These are phyloP conservation scores for Neosilurus hyrtlii DNA, from an alignment of 2,797 vertebrate genomes.

Conservation along the genomic window DNA sequence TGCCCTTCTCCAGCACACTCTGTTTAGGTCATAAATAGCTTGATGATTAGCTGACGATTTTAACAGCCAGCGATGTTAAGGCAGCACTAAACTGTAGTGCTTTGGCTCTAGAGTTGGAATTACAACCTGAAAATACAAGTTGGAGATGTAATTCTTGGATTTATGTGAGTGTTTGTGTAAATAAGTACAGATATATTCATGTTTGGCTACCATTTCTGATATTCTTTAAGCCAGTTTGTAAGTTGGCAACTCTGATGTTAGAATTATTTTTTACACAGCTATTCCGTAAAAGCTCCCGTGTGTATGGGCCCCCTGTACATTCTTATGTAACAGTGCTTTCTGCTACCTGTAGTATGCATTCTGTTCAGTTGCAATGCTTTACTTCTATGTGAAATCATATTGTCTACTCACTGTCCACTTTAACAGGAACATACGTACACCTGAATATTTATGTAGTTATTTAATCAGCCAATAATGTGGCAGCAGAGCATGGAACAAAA, in stretches of 20 bases:
- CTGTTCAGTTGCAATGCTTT: slow-evolving; percentile 30
- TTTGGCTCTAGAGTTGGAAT: neutral
- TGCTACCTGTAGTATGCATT: slow-evolving; percentile 31
- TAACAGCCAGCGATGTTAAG: neutral
- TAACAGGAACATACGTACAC: neutral
- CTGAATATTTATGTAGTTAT: neutral
- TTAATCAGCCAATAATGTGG: neutral
- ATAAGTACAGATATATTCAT: slow-evolving; percentile 21
- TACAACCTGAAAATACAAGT: neutral
- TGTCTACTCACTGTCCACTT: neutral
- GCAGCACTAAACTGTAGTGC: neutral
- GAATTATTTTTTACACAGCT: slow-evolving; percentile 44
- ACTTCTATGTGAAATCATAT: slow-evolving; percentile 40
- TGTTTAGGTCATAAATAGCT: neutral
- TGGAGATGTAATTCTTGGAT: slow-evolving; percentile 11
- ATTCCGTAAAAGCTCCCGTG: slow-evolving; percentile 36
- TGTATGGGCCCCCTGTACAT: slow-evolving; percentile 31
- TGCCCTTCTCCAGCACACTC: neutral
- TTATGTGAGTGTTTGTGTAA: slow-evolving; percentile 26
- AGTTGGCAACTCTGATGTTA: slow-evolving; percentile 33
- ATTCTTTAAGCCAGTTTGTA: slow-evolving; percentile 39
- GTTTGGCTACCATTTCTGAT: slow-evolving; percentile 29
- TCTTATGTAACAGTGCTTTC: slow-evolving; percentile 35
- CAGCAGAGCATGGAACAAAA: too few relatives aligned
- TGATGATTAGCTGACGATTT: neutral